A percentile compares a stretch with the other conserved stretches of the same genome.
Evolutionary conservation across 2,888 invertebrate species (phyloP).

Genomic region (Stratiomys singularior): DNA sequence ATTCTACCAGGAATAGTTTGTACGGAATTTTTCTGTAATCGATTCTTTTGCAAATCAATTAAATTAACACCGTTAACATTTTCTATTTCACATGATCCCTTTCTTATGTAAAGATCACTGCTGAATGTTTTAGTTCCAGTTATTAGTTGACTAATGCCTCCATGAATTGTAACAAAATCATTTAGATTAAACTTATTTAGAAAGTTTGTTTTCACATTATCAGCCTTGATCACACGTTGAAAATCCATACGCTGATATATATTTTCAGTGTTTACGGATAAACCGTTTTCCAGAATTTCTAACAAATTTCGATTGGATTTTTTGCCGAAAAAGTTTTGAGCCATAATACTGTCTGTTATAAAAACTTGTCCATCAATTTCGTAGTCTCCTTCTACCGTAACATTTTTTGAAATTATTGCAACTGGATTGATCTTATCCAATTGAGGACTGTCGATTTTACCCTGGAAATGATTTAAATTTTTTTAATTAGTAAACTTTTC

Average conservation of each 20-base stretch:
- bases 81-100: constrained; percentile 63
- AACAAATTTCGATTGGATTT: constrained; percentile 54
- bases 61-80: constrained; percentile 66
- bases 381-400: constrained; percentile 64
- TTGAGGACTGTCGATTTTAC: constrained; percentile 65
- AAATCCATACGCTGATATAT: constrained; percentile 56
- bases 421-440: constrained; percentile 66
- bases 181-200: constrained; percentile 63
- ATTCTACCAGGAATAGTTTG: constrained; percentile 66
- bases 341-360: constrained; percentile 63
- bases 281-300: constrained; percentile 54
- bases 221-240: constrained; percentile 51
- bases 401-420: constrained; percentile 63
- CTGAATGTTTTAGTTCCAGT: constrained; percentile 67
- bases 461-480: constrained; percentile 56
- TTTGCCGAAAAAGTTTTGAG: constrained; percentile 57
- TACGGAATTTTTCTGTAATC: constrained; percentile 64
- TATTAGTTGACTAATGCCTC: constrained; percentile 64
- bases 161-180: constrained; percentile 63
- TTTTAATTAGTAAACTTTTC: neutral
- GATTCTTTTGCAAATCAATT: constrained; percentile 61
- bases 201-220: constrained; percentile 59
- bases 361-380: constrained; percentile 66
- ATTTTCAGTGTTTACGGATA: constrained; percentile 55
- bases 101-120: constrained; percentile 64